phyloP scores from a whole-genome alignment of 2,888 invertebrate genomes.

The Chrysolina oricalcia region DNA sequence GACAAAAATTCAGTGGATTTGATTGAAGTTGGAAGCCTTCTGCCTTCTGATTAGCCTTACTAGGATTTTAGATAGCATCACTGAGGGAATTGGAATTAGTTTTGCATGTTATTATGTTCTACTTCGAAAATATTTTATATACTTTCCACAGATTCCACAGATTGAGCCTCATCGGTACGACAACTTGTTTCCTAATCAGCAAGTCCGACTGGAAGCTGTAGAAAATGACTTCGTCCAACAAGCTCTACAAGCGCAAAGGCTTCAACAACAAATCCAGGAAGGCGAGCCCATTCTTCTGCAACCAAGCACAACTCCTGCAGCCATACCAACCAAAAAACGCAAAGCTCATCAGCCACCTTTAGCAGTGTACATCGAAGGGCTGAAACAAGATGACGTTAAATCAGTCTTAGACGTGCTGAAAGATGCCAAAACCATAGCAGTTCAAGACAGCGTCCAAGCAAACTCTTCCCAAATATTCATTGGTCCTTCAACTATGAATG shows the following conservation, averaged over 20 bases:
- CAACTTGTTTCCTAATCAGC: conserved; percentile 58
- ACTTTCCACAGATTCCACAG: conserved; percentile 32
- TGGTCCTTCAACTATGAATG: conserved; percentile 83
- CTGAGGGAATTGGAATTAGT: too few relatives aligned
- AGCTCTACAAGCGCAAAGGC: conserved; percentile 68
- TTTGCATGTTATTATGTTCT: background rate
- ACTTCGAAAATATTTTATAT: background rate
- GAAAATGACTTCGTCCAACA: conserved; percentile 70
- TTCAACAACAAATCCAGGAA: conserved; percentile 66
- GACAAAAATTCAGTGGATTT: too few relatives aligned
- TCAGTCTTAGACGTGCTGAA: conserved; percentile 83
- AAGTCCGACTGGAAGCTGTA: conserved; percentile 65
- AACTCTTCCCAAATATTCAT: conserved; percentile 86
- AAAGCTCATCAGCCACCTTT: conserved; percentile 90
- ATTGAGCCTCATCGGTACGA: conserved; percentile 70
- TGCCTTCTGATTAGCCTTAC: too few relatives aligned
- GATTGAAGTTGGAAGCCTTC: too few relatives aligned
- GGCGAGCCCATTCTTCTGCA: conserved; percentile 65
- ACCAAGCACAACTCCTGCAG: conserved; percentile 71
- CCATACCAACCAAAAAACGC: conserved; percentile 74
- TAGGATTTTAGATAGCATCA: too few relatives aligned
- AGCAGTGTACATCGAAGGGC: conserved; percentile 84
- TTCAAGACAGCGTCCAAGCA: conserved; percentile 82
- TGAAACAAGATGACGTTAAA: conserved; percentile 76
- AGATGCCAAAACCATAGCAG: conserved; percentile 83